These are phyloP conservation scores for Typhlichthys subterraneus DNA, from an alignment of 2,797 vertebrate species.

Conservation along the genomic window DNA sequence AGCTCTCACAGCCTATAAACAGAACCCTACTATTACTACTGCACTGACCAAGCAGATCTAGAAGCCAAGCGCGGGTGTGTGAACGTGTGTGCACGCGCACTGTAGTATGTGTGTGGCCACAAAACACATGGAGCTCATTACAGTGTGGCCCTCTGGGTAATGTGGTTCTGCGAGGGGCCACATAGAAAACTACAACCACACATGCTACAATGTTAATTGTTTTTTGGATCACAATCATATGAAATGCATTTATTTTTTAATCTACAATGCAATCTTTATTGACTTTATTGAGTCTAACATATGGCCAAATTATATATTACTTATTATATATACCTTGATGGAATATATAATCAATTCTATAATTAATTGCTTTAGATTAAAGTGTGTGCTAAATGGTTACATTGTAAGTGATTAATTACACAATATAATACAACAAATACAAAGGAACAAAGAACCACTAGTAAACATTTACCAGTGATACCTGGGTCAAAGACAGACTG, in stretches of 20 bases:
- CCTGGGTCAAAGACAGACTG: neutral
- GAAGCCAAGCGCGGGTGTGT: conserved; percentile 43
- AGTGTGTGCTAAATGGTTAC: no score
- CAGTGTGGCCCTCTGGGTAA: conserved; percentile 71
- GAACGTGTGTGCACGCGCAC: conserved; percentile 17
- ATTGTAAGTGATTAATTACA: no score
- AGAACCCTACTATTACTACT: conserved; percentile 80
- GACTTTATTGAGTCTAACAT: no score
- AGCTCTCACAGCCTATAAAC: conserved; percentile 78
- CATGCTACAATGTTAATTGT: conserved; percentile 41
- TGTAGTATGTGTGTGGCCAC: conserved; percentile 53
- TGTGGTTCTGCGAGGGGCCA: conserved; percentile 68
- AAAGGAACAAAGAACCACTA: no score
- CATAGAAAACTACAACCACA: conserved; percentile 66
- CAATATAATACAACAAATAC: no score
- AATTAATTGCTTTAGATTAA: no score
- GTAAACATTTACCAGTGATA: no score
- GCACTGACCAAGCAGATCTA: conserved; percentile 79
- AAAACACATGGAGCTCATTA: conserved; percentile 77
- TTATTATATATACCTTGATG: no score
- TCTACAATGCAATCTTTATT: no score
- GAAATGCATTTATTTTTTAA: conserved; percentile 4
- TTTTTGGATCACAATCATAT: neutral
- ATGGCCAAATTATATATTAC: no score
- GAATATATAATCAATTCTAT: no score